Percentiles rank a stretch among this genome's conserved stretches.
Evolutionary conservation across 2,797 vertebrate genomes (phyloP).

Genomic region (Neosalanx taihuensis): DNA sequence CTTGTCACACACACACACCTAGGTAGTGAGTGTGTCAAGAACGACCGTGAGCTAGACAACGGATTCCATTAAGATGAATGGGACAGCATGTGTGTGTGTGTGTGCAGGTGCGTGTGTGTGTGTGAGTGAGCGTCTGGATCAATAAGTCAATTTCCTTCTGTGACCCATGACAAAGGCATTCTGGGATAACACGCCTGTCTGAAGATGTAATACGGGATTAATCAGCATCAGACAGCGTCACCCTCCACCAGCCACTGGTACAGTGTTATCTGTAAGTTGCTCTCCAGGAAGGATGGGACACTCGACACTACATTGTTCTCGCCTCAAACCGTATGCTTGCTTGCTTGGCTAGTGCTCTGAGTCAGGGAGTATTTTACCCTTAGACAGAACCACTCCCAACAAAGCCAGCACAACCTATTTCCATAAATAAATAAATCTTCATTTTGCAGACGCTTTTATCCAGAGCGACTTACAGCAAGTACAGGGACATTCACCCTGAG

Average conservation of each 20-base stretch:
- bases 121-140: conserved; percentile 9
- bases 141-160: conserved; percentile 24
- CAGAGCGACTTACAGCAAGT: too few species aligned
- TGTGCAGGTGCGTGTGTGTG: neutral
- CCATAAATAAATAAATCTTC: neutral
- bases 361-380: neutral
- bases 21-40: neutral
- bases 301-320: neutral
- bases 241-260: too few species aligned
- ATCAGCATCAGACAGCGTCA: conserved; percentile 6
- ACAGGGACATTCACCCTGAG: too few species aligned
- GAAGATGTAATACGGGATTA: conserved; percentile 30
- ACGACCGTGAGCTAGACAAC: neutral
- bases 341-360: too few species aligned
- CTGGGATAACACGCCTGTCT: conserved; percentile 13
- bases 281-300: too few species aligned
- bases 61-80: neutral
- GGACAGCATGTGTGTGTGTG: neutral
- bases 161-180: conserved; percentile 18
- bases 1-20: neutral
- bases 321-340: neutral
- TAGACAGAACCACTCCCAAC: neutral
- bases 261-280: too few species aligned
- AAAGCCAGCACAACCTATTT: neutral
- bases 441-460: too few species aligned